Conservation (phyloP, 2,113 vertebrate species). For the Mungos mungo region DNA sequence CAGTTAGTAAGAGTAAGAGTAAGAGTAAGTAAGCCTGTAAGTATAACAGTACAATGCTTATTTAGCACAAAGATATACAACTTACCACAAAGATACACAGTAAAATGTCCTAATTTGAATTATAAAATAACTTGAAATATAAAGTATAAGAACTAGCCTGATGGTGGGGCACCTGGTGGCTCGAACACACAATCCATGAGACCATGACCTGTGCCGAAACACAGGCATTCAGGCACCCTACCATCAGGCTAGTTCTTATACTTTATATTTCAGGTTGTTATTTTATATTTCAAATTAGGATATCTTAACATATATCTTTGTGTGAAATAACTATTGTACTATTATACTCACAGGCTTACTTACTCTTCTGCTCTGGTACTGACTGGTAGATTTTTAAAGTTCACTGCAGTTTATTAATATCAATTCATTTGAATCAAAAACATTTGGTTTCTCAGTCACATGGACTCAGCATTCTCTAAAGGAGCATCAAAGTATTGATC, state of each 20-base stretch:
- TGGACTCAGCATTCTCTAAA: not conserved
- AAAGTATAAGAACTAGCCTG: not conserved
- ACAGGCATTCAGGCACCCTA: too few species aligned
- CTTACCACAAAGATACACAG: too few species aligned
- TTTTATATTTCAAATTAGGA: not conserved
- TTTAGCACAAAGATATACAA: not conserved
- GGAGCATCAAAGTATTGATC: conserved; percentile 12
- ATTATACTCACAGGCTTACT: not conserved
- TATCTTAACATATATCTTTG: not conserved
- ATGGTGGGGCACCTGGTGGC: too few species aligned
- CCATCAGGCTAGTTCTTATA: not conserved
- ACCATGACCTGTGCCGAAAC: too few species aligned
- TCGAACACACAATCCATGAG: too few species aligned
- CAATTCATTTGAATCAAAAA: not conserved
- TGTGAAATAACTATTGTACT: not conserved
- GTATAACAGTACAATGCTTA: not conserved
- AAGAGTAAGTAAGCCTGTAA: not conserved
- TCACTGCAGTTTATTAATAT: conserved; percentile 3
- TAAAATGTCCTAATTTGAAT: not conserved
- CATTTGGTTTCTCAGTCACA: not conserved
- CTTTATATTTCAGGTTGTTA: not conserved
- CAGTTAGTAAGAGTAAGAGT: not conserved
- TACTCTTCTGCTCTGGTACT: not conserved
- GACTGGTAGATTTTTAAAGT: not conserved
- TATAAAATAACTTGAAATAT: not conserved